phyloP scores from a whole-genome alignment of 2,888 invertebrate species.

The Abrostola triplasia region DNA sequence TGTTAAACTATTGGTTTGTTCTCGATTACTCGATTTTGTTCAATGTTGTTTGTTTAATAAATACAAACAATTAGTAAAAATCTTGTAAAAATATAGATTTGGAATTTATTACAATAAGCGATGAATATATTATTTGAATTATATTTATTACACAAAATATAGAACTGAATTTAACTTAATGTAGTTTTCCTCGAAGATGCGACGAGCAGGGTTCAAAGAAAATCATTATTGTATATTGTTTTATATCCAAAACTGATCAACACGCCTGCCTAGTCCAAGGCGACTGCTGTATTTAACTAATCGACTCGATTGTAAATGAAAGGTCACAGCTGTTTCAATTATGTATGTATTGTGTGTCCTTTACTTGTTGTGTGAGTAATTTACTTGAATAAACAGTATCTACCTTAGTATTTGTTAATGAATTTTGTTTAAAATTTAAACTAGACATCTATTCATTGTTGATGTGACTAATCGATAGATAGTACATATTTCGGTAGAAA shows the following conservation, averaged over 20 bases:
- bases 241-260: neutral
- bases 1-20: constrained; percentile 55
- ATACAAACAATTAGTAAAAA: neutral
- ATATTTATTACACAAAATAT: too few species aligned
- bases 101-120: neutral
- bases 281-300: constrained; percentile 59
- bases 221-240: neutral
- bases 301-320: constrained; percentile 41
- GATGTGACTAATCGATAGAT: too few species aligned
- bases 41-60: neutral
- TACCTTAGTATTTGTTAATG: too few species aligned
- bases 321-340: constrained; percentile 68
- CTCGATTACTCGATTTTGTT: constrained; percentile 23
- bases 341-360: constrained; percentile 15
- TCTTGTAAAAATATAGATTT: neutral
- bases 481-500: too few species aligned
- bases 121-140: too few species aligned
- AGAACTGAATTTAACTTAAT: too few species aligned
- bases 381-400: constrained; percentile 4
- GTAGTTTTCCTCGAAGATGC: too few species aligned
- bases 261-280: constrained; percentile 45
- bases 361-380: constrained; percentile 10
- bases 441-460: too few species aligned
- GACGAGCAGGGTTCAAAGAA: too few species aligned
- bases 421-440: too few species aligned